phyloP scores from a whole-genome alignment of 1,140 invertebrate genomes.

The Contarinia nasturtii region DNA sequence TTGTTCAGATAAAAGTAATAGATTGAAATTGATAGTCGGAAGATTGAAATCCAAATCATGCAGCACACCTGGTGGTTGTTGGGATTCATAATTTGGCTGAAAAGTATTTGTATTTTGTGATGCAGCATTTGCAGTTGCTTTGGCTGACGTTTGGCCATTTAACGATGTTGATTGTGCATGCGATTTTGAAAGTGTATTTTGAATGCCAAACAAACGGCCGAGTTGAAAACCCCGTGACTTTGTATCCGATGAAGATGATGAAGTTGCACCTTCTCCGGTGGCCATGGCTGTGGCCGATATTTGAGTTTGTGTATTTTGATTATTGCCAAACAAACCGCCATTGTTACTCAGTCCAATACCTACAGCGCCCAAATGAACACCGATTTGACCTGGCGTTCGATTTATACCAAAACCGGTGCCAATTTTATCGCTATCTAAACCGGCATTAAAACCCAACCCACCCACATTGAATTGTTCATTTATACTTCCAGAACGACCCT shows the following conservation, averaged over 20 bases:
- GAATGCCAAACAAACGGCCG: not conserved
- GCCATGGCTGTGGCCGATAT: not conserved
- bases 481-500: conserved; percentile 10
- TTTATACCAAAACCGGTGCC: conserved; percentile 14
- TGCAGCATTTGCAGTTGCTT: not conserved
- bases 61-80: too few species aligned
- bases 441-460: conserved; percentile 12
- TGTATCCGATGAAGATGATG: not conserved
- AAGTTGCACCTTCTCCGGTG: not conserved
- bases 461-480: conserved; percentile 16
- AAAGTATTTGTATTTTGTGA: too few species aligned
- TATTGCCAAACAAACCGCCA: too few species aligned
- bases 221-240: not conserved
- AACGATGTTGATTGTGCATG: not conserved
- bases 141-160: not conserved
- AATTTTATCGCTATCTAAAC: conserved; percentile 14
- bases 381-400: too few species aligned
- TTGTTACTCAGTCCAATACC: too few species aligned
- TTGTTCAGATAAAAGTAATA: too few species aligned
- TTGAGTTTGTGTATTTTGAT: not conserved
- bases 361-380: too few species aligned
- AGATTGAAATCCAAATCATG: too few species aligned
- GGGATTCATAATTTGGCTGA: too few species aligned
- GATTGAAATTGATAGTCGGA: too few species aligned
- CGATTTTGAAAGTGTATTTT: not conserved